Percentiles rank a stretch among this genome's conserved stretches.
Evolutionary conservation across 2,113 vertebrate genomes (phyloP).

Genomic region (Scomber scombrus): DNA sequence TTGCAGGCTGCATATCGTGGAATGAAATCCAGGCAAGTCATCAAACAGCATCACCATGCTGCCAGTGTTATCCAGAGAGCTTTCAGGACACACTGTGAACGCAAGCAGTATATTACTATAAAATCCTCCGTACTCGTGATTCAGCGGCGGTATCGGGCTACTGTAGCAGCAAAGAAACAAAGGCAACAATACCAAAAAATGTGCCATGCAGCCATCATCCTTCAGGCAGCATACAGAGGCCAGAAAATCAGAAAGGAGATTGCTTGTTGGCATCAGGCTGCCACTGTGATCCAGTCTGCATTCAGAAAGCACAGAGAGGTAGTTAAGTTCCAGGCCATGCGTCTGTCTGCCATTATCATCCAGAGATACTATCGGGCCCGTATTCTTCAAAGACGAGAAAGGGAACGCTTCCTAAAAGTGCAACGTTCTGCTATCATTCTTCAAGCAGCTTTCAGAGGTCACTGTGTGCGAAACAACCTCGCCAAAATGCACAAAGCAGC

Average conservation of each 20-base stretch:
- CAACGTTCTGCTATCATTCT: slow-evolving; percentile 75
- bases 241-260: slow-evolving; percentile 75
- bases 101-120: slow-evolving; percentile 4
- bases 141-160: slow-evolving; percentile 49
- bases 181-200: slow-evolving; percentile 79
- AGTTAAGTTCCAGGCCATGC: slow-evolving; percentile 81
- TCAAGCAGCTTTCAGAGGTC: slow-evolving; percentile 75
- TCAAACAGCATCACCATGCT: slow-evolving; percentile 76
- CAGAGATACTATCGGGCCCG: slow-evolving; percentile 85
- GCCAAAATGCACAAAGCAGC: slow-evolving; percentile 69
- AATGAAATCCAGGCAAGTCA: slow-evolving; percentile 72
- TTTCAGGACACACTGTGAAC: slow-evolving; percentile 1
- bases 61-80: slow-evolving; percentile 41
- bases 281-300: slow-evolving; percentile 84
- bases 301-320: slow-evolving; percentile 83
- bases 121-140: slow-evolving; percentile 7
- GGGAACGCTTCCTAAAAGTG: slow-evolving; percentile 69
- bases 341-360: slow-evolving; percentile 82
- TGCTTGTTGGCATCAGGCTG: slow-evolving; percentile 77
- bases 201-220: slow-evolving; percentile 61
- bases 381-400: slow-evolving; percentile 67
- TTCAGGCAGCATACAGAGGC: slow-evolving; percentile 88
- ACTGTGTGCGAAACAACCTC: slow-evolving; percentile 56
- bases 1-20: slow-evolving; percentile 85
- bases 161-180: slow-evolving; percentile 43